These are phyloP conservation scores for Crotalus viridis DNA, from an alignment of 2,113 vertebrate genomes.

Conservation along the genomic window DNA sequence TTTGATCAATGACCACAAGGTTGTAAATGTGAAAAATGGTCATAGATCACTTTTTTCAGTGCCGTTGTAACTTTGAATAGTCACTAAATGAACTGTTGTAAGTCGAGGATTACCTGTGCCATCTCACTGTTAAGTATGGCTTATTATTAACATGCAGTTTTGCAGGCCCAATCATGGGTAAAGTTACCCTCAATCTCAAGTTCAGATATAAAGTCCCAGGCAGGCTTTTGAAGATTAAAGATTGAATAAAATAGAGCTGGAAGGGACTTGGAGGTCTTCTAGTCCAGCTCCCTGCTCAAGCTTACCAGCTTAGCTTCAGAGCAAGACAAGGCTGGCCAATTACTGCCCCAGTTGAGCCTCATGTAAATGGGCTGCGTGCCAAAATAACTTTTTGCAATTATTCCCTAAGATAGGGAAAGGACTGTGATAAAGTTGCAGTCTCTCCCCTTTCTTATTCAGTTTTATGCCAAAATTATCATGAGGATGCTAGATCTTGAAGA, in stretches of 20 bases:
- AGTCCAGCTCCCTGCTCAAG: too few species aligned
- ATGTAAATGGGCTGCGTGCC: neutral
- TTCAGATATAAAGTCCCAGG: too few species aligned
- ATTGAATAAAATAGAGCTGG: too few species aligned
- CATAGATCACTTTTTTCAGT: neutral
- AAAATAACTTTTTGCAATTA: neutral
- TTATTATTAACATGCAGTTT: neutral
- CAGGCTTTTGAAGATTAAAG: too few species aligned
- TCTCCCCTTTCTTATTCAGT: neutral
- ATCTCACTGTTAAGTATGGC: neutral
- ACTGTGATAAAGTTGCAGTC: neutral
- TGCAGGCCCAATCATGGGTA: neutral
- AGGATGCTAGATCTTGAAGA: neutral
- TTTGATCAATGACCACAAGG: neutral
- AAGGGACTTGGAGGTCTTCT: too few species aligned
- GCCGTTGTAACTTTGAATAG: too few species aligned
- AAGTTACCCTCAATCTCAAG: too few species aligned
- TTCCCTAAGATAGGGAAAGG: neutral
- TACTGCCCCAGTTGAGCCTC: neutral
- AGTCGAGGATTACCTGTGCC: neutral
- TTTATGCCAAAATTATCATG: neutral
- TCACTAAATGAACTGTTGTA: neutral
- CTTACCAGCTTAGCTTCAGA: neutral
- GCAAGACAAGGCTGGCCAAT: neutral
- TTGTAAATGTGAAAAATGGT: neutral